Conservation (phyloP, 2,888 invertebrate genomes). For the Spodoptera littoralis region DNA sequence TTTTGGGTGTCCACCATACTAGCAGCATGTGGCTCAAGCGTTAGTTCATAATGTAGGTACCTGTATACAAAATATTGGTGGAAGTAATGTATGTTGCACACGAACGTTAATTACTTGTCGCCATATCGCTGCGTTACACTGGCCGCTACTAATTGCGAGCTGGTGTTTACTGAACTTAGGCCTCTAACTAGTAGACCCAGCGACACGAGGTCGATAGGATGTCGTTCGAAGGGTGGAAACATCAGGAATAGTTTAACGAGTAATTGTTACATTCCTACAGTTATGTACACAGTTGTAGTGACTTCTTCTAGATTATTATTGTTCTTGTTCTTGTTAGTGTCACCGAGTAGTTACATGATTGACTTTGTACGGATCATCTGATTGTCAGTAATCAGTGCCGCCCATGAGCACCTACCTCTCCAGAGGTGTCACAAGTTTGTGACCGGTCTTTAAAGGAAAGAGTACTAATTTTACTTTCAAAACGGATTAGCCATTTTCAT, state of each 20-base stretch:
- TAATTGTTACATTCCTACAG: not conserved
- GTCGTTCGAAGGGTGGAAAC: not conserved
- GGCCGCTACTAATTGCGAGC: conserved; percentile 57
- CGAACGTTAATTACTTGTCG: conserved; percentile 58
- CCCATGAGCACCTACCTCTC: no score
- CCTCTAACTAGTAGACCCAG: conserved; percentile 6
- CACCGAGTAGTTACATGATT: no score
- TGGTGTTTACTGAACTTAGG: conserved; percentile 53
- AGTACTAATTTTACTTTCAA: no score
- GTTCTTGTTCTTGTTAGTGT: no score
- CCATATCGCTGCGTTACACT: conserved; percentile 42
- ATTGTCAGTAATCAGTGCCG: no score
- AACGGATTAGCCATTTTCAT: no score
- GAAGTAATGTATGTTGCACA: conserved; percentile 54
- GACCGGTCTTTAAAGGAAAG: no score
- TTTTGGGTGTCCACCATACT: no score
- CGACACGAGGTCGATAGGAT: conserved; percentile 49
- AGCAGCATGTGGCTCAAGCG: conserved; percentile 33
- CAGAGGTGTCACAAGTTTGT: no score
- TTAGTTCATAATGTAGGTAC: conserved; percentile 19
- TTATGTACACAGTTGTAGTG: no score
- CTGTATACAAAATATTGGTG: conserved; percentile 40
- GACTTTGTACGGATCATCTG: no score
- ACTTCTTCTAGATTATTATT: no score
- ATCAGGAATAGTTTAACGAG: not conserved